Evolutionary conservation across 35 echinoderm and acorn worm genomes (phyloP), one percentile per base, ranked within the genome.

Genomic region (Eucidaris tribuloides): DNA sequence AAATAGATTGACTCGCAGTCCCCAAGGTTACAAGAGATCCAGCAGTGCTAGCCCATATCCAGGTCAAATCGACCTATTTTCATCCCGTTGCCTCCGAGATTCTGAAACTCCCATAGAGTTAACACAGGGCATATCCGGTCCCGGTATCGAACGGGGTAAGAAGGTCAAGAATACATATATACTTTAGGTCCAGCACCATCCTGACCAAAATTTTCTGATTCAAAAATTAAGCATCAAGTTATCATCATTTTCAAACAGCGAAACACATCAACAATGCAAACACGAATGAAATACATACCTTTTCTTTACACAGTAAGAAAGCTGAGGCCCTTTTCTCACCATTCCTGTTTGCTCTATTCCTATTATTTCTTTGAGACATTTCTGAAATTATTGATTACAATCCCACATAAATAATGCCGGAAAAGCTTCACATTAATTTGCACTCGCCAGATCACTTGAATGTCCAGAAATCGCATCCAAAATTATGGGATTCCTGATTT

Each of bases 241-340:
- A 22, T 19, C 22, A 5, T 28, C 56, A 24, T 59, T 28, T 59
- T 59, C n/a, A 28, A 5, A n/a, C n/a, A n/a, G n/a, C 56, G 30
- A 59, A 59, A 28, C 7, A 59, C n/a, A 1, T 2, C n/a, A 24
- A 11, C 22, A 20, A 59, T 59, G 19, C 56, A 59, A 15, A 5
- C 7, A 5, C 22, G 7, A 24, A 7, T 24, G 1, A 64, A 64
- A 11, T 42, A 40, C 68, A 18, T 74, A 74, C 68, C 68, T 74
- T 74, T 15, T 33, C 37, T 44, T 74, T 74, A 74, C 68, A 74
- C 13, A 42, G 68, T 74, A 74, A 33, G 22, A 74, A 7, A 13
- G 68, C 68, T 35, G 68, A 74, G n/a, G 68, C 68, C n/a, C 68
- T 42, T 36, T 44, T 74, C 34, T 74, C 68, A 44, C 68, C 38